Percentiles rank a stretch among this genome's conserved stretches.
Conservation (phyloP, 2,888 invertebrate genomes). For the Limnephilus auricula region DNA sequence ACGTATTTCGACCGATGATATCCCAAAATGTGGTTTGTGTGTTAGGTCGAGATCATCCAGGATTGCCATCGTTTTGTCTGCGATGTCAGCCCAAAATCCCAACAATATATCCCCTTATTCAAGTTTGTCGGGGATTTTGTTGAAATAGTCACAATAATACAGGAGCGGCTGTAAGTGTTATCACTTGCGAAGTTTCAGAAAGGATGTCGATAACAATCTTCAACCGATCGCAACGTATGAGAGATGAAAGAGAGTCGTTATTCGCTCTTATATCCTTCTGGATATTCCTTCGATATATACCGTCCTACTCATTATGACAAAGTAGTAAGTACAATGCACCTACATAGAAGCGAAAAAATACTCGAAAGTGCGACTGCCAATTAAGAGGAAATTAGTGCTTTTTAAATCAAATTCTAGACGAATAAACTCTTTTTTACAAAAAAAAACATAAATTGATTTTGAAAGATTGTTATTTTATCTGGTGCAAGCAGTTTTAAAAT, state of each 20-base stretch:
- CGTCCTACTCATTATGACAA: not conserved
- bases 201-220: not conserved
- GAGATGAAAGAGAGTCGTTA: not conserved
- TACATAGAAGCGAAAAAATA: too few species aligned
- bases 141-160: not conserved
- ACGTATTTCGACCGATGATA: not conserved
- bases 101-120: not conserved
- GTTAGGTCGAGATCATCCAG: not conserved
- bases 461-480: too few species aligned
- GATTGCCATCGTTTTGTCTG: not conserved
- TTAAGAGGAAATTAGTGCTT: too few species aligned
- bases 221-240: not conserved
- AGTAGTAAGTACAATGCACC: too few species aligned
- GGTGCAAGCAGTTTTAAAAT: too few species aligned
- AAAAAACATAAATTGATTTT: too few species aligned
- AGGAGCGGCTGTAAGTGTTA: not conserved
- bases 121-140: not conserved
- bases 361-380: too few species aligned
- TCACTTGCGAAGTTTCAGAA: not conserved
- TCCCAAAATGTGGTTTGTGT: not conserved
- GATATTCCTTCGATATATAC: not conserved
- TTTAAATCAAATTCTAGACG: too few species aligned
- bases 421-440: too few species aligned
- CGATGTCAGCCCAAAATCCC: not conserved
- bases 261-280: not conserved